Conservation (phyloP, 2,113 vertebrate species). For the Daphoenositta chrysoptera region DNA sequence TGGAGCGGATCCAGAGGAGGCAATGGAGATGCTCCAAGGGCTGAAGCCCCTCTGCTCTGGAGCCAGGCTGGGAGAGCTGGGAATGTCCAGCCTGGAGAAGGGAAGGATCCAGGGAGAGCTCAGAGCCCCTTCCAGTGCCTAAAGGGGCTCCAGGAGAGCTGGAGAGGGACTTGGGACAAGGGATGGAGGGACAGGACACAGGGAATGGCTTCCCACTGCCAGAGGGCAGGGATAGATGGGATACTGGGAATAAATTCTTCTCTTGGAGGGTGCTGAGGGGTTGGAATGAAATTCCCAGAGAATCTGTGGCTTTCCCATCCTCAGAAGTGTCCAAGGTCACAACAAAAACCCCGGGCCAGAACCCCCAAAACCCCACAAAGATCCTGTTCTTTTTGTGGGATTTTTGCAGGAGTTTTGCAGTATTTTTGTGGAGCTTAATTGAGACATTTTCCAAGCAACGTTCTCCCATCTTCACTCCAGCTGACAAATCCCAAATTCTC, state of each 20-base stretch:
- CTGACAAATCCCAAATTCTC: background rate
- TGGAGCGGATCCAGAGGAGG: background rate
- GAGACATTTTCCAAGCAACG: fast-evolving
- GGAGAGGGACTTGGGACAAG: background rate
- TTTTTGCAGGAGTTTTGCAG: background rate
- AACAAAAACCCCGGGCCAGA: background rate
- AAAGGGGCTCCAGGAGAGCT: background rate
- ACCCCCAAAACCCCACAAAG: background rate
- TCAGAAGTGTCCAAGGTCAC: fast-evolving
- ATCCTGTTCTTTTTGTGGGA: fast-evolving
- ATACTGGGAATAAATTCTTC: background rate
- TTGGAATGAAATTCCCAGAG: background rate
- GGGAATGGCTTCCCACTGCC: background rate
- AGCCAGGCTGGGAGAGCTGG: background rate
- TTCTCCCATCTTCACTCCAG: background rate
- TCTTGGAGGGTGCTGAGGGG: too few relatives aligned
- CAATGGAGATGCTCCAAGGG: background rate
- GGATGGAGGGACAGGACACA: background rate
- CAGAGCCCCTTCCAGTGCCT: background rate
- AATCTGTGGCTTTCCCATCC: fast-evolving
- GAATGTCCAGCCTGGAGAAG: background rate
- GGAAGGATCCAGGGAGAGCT: fast-evolving
- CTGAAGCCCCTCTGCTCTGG: background rate
- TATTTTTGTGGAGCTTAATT: background rate
- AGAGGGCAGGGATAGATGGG: fast-evolving